Conservation (phyloP, 2,797 vertebrate genomes). For the Mormyrops attenuatus region DNA sequence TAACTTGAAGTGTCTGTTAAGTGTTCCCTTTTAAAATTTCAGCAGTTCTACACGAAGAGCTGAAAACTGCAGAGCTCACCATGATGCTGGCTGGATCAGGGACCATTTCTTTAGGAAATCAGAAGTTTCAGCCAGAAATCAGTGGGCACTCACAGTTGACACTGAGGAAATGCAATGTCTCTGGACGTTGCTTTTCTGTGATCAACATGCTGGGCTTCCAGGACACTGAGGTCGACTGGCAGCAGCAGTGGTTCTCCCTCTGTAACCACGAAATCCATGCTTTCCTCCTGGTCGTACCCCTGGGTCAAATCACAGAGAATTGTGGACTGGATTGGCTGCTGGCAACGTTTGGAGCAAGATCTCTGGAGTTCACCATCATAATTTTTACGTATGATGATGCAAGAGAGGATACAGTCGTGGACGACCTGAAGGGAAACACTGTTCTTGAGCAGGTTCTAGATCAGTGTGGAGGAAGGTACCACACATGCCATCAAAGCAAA, state of each 20-base stretch:
- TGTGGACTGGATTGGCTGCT: conserved; percentile 35
- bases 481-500: conserved; percentile 37
- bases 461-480: conserved; percentile 34
- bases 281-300: conserved; percentile 47
- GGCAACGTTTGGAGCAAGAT: conserved; percentile 29
- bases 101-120: conserved; percentile 33
- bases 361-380: conserved; percentile 26
- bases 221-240: conserved; percentile 9
- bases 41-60: neutral
- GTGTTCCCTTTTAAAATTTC: neutral
- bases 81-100: conserved; percentile 37
- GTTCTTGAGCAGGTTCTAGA: conserved; percentile 25
- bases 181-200: conserved; percentile 29
- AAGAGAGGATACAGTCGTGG: conserved; percentile 17
- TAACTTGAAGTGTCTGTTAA: neutral
- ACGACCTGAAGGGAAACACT: conserved; percentile 24
- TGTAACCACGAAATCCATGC: conserved; percentile 31
- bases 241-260: conserved; percentile 23
- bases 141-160: conserved; percentile 14
- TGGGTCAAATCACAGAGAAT: conserved; percentile 35
- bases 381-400: conserved; percentile 33
- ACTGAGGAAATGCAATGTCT: conserved; percentile 32
- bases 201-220: conserved; percentile 34
- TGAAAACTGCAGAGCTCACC: conserved; percentile 22
- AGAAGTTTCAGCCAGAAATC: neutral